Evolutionary conservation across 2,888 invertebrate genomes (phyloP).

Genomic region (Tiphia femorata): DNA sequence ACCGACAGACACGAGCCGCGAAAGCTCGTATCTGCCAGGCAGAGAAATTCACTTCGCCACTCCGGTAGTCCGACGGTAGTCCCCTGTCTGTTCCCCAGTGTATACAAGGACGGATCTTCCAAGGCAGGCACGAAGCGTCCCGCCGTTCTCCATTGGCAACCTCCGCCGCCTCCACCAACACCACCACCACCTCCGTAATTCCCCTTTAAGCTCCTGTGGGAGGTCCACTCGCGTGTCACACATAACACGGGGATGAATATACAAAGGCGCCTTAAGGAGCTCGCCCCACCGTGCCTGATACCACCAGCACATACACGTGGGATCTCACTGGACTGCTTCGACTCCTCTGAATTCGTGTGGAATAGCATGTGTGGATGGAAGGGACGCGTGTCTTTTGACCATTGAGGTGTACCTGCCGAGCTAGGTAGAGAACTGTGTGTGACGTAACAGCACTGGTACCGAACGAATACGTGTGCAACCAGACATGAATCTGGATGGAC

Average conservation of each 20-base stretch:
- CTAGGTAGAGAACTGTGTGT: too few species aligned
- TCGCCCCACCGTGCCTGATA: conserved; percentile 8
- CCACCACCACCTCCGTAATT: conserved; percentile 33
- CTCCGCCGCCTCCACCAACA: background rate
- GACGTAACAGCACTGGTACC: too few species aligned
- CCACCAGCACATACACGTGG: too few species aligned
- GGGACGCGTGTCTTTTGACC: too few species aligned
- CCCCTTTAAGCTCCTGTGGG: conserved; percentile 43
- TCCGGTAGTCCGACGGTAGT: background rate
- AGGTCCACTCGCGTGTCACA: conserved; percentile 47
- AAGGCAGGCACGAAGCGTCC: background rate
- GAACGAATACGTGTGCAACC: too few species aligned
- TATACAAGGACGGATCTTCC: conserved; percentile 3
- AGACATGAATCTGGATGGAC: too few species aligned
- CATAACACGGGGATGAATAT: conserved; percentile 37
- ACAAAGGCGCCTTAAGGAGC: conserved; percentile 41
- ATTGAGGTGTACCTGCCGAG: too few species aligned
- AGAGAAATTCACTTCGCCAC: conserved; percentile 1
- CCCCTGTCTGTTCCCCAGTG: background rate
- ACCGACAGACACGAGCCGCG: background rate
- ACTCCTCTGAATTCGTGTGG: too few species aligned
- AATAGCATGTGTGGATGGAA: too few species aligned
- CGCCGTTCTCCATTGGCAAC: background rate
- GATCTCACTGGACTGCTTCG: too few species aligned
- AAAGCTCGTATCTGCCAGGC: background rate